Evolutionary conservation across 2,797 vertebrate species (phyloP).

Genomic region (Eulemur albifrons): DNA sequence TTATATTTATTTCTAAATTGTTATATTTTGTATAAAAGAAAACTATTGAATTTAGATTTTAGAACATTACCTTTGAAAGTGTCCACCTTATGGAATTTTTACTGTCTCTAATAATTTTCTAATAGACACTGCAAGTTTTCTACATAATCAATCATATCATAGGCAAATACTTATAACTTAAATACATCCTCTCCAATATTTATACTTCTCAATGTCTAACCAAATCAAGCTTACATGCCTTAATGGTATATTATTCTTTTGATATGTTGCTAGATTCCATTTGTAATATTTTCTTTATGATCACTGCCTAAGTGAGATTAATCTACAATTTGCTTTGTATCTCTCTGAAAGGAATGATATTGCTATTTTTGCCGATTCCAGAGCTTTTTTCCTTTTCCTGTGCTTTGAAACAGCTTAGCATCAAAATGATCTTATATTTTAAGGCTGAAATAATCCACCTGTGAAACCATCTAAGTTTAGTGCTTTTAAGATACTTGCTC

Average conservation of each 20-base stretch:
- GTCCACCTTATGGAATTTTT: neutral
- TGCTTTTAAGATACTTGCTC: constrained; percentile 13
- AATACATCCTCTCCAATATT: neutral
- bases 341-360: neutral
- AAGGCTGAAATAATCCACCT: constrained; percentile 36
- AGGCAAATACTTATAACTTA: constrained; percentile 35
- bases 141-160: neutral
- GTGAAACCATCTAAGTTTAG: neutral
- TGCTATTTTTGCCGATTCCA: neutral
- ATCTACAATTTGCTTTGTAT: neutral
- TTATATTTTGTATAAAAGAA: neutral
- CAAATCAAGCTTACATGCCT: neutral
- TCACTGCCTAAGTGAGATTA: neutral
- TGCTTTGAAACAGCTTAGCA: constrained; percentile 1
- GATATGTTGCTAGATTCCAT: neutral
- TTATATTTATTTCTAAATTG: constrained; percentile 36
- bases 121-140: neutral
- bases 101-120: neutral
- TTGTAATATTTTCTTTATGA: constrained; percentile 7
- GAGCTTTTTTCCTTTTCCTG: neutral
- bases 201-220: neutral
- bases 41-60: constrained; percentile 25
- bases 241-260: neutral
- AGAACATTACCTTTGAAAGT: constrained; percentile 21
- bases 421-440: constrained; percentile 23